These are phyloP conservation scores for Psophia crepitans DNA, from an alignment of 2,113 vertebrate species.

Conservation along the genomic window DNA sequence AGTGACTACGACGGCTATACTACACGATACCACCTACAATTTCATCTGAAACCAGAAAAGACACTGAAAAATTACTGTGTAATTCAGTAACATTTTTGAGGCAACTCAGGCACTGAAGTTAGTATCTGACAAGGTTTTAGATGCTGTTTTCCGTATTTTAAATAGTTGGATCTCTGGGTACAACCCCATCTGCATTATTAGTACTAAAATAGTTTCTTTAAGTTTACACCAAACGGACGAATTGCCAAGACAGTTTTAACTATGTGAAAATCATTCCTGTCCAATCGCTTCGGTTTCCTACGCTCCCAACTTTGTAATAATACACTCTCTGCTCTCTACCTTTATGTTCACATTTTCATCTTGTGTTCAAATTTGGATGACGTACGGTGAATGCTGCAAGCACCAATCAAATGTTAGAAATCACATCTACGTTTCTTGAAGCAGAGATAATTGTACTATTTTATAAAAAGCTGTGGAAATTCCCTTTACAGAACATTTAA, in stretches of 20 bases:
- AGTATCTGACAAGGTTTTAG: not conserved
- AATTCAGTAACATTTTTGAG: slow-evolving; percentile 45
- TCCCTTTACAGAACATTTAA: slow-evolving; percentile 67
- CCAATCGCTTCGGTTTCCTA: not conserved
- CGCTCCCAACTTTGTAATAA: not conserved
- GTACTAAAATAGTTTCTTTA: slow-evolving; percentile 47
- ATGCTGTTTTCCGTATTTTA: not conserved
- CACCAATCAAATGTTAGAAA: slow-evolving; percentile 65
- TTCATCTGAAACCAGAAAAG: not conserved
- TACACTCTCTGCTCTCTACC: not conserved
- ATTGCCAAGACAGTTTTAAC: slow-evolving; percentile 40
- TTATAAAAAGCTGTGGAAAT: slow-evolving; percentile 70
- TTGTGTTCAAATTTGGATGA: slow-evolving; percentile 6
- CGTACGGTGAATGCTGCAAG: slow-evolving; percentile 41
- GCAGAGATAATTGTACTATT: slow-evolving; percentile 63
- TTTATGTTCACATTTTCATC: slow-evolving; percentile 45
- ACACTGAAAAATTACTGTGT: not conserved
- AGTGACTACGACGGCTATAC: not conserved
- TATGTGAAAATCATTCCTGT: not conserved
- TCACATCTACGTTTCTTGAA: slow-evolving; percentile 62
- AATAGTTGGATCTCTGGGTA: not conserved
- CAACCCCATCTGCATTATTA: not conserved
- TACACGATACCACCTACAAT: not conserved
- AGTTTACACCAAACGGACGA: not conserved
- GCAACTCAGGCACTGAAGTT: slow-evolving; percentile 51